phyloP scores from a whole-genome alignment of 2,113 vertebrate genomes.

The Silurus meridionalis region DNA sequence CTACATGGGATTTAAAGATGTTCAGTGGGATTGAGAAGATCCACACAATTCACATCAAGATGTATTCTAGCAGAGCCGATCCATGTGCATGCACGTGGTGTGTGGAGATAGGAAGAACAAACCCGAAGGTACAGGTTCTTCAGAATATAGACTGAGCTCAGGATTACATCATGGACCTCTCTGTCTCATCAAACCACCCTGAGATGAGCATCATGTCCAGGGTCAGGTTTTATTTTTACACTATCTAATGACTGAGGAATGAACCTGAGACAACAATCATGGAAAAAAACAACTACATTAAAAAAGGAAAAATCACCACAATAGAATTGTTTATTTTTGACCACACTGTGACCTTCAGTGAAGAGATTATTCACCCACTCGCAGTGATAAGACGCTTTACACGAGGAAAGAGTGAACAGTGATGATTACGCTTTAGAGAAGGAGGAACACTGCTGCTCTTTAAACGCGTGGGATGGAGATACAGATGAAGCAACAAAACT shows the following conservation, averaged over 20 bases:
- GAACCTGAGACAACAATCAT: not conserved
- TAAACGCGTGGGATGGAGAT: constrained; percentile 23
- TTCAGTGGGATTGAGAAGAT: too few species aligned
- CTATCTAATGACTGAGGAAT: not conserved
- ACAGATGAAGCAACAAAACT: constrained; percentile 20
- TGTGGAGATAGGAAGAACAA: not conserved
- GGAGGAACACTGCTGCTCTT: not conserved
- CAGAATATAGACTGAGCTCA: not conserved
- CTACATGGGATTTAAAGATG: too few species aligned
- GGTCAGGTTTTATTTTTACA: not conserved
- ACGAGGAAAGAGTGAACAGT: constrained; percentile 17
- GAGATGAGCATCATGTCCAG: not conserved
- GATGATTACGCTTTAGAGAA: constrained; percentile 1
- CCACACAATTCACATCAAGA: not conserved
- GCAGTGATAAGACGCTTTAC: constrained; percentile 19
- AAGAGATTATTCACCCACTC: constrained; percentile 28
- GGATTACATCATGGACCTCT: not conserved
- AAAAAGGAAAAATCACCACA: constrained; percentile 14
- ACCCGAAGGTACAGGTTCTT: not conserved
- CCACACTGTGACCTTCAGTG: constrained; percentile 1
- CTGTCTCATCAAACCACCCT: not conserved
- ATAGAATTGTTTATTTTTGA: constrained; percentile 28
- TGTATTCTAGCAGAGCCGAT: not conserved
- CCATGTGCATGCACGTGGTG: too few species aligned
- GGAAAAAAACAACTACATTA: not conserved